phyloP scores from a whole-genome alignment of 2,888 invertebrate species.

The Diplazon laetatorius region DNA sequence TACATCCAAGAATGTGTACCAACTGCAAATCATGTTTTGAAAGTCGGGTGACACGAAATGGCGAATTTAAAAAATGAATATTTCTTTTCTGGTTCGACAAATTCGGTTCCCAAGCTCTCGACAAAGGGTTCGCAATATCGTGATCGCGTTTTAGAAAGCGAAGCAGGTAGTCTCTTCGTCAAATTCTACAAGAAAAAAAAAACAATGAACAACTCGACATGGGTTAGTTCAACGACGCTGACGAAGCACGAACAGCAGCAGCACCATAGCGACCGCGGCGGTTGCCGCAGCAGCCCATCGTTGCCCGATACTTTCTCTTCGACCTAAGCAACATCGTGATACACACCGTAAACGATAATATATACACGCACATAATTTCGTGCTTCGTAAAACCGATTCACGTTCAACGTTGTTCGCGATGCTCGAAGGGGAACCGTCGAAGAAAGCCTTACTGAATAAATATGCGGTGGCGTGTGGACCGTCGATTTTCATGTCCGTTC shows the following conservation, averaged over 20 bases:
- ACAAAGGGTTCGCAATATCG: background rate
- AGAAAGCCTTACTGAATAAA: constrained; percentile 58
- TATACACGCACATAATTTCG: background rate
- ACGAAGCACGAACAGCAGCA: constrained; percentile 1
- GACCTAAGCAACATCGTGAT: constrained; percentile 31
- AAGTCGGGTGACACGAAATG: too few species aligned
- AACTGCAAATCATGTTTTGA: too few species aligned
- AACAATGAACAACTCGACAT: constrained; percentile 26
- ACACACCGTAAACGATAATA: background rate
- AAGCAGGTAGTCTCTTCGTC: background rate
- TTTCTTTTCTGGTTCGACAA: background rate
- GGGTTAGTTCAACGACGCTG: constrained; percentile 4
- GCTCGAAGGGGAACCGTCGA: background rate
- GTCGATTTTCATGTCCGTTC: constrained; percentile 45
- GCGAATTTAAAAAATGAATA: background rate
- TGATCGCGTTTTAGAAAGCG: too few species aligned
- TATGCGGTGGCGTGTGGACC: constrained; percentile 30
- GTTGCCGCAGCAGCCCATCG: constrained; percentile 26
- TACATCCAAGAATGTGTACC: too few species aligned
- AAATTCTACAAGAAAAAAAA: constrained; percentile 2
- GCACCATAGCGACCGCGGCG: too few species aligned
- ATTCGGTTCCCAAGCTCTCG: background rate
- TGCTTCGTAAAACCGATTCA: background rate
- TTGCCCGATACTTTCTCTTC: constrained; percentile 57
- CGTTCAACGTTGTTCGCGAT: constrained; percentile 16